A percentile compares a stretch with the other conserved stretches of the same genome.
Conservation (phyloP, 1,140 invertebrate genomes). For the Calliphora vicina region DNA sequence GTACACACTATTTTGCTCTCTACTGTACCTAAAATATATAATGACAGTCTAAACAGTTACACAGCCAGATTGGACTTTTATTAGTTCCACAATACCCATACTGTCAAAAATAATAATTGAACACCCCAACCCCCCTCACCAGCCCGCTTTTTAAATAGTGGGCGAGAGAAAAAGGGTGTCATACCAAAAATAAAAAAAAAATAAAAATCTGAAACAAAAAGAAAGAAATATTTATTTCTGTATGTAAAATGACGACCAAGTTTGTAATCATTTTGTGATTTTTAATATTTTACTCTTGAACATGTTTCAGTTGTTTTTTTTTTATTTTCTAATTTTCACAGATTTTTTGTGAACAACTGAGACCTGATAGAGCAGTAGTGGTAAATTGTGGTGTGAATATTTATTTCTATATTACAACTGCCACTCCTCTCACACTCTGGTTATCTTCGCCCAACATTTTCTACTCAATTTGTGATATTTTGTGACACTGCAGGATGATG, state of each 20-base stretch:
- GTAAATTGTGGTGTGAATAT: background rate
- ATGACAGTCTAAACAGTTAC: constrained; percentile 19
- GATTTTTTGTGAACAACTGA: constrained; percentile 13
- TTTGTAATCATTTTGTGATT: constrained; percentile 1
- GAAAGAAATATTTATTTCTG: background rate
- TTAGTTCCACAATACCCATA: constrained; percentile 15
- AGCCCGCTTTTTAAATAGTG: too few species aligned
- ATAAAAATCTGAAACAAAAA: background rate
- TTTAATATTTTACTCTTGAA: background rate
- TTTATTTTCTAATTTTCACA: constrained; percentile 6
- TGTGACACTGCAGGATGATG: background rate
- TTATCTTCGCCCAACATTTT: background rate
- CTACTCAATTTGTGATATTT: background rate
- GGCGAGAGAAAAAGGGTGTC: background rate
- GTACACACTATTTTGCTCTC: background rate
- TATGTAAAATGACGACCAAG: background rate
- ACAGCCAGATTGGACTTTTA: constrained; percentile 25
- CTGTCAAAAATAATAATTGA: constrained; percentile 13
- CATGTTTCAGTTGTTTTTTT: background rate
- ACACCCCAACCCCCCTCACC: background rate
- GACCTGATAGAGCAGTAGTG: background rate
- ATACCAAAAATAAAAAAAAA: background rate
- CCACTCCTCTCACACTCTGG: background rate
- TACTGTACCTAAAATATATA: background rate
- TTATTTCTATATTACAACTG: background rate